Conservation (phyloP, 2,797 vertebrate species). For the Malurus leucopterus region DNA sequence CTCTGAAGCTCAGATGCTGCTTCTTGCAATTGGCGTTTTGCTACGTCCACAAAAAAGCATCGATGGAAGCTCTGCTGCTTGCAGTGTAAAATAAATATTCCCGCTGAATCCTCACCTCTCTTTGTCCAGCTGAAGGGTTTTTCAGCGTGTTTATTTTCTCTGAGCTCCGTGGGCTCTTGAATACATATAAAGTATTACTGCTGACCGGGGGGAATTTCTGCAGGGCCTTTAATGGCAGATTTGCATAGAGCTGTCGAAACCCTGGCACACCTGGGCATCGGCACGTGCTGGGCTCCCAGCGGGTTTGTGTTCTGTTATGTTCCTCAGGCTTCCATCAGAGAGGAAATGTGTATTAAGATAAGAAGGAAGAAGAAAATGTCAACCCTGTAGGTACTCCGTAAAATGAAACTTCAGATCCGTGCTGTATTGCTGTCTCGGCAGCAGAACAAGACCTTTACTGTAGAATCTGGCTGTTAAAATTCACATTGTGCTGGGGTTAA, state of each 20-base stretch:
- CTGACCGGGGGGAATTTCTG: constrained; percentile 28
- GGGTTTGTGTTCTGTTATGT: neutral
- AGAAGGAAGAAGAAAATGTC: constrained; percentile 1
- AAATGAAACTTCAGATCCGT: neutral
- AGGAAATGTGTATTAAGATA: neutral
- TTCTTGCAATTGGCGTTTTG: constrained; percentile 1
- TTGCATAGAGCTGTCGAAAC: constrained; percentile 80
- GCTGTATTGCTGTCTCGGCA: neutral
- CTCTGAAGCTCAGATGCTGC: neutral
- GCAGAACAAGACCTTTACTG: neutral
- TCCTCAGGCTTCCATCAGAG: fast-evolving
- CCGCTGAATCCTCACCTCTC: constrained; percentile 17
- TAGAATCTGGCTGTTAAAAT: neutral
- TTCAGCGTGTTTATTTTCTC: neutral
- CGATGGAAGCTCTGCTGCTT: neutral
- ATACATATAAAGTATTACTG: constrained; percentile 42
- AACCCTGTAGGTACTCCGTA: neutral
- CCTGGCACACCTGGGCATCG: neutral
- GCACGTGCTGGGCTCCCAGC: neutral
- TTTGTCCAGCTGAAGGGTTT: constrained; percentile 34
- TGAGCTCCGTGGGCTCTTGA: constrained; percentile 11
- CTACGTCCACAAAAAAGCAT: neutral
- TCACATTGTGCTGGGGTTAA: fast-evolving
- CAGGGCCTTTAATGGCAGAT: constrained; percentile 77
- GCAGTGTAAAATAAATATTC: constrained; percentile 21